A percentile compares a stretch with the other conserved stretches of the same genome.
Evolutionary conservation across 2,888 invertebrate species (phyloP).

Genomic region (Pomacea canaliculata): DNA sequence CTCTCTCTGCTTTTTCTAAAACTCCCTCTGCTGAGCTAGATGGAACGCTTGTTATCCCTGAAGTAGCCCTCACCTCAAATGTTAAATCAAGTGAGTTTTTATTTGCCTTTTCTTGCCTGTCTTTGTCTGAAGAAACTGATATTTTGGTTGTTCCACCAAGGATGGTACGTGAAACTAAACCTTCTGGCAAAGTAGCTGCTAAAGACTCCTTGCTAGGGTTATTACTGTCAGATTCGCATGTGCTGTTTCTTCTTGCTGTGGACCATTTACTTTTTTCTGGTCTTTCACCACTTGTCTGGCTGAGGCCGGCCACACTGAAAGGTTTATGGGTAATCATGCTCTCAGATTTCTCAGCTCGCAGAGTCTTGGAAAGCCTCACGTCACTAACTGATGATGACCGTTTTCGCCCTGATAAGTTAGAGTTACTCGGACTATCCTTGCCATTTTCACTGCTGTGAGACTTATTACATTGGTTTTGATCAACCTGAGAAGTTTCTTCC

Average conservation of each 20-base stretch:
- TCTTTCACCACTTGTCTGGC: not conserved
- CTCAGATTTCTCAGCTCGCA: slow-evolving; percentile 5
- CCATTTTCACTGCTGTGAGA: not conserved
- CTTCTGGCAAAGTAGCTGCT: not conserved
- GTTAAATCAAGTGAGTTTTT: not conserved
- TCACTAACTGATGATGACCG: slow-evolving; percentile 9
- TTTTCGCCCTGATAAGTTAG: slow-evolving; percentile 9
- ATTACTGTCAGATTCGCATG: not conserved
- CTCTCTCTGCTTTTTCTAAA: slow-evolving; percentile 51
- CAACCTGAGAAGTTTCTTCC: not conserved
- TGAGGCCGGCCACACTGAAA: too few relatives aligned
- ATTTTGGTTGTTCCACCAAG: not conserved
- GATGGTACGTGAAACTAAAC: not conserved
- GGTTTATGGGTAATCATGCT: too few relatives aligned
- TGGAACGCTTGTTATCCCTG: too few relatives aligned
- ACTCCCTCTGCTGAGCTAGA: slow-evolving; percentile 23
- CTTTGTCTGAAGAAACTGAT: slow-evolving; percentile 1
- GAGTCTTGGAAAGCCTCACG: slow-evolving; percentile 12
- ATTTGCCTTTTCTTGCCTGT: not conserved
- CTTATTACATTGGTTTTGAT: not conserved
- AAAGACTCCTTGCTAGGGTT: not conserved
- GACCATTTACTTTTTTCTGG: not conserved
- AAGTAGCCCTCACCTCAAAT: not conserved
- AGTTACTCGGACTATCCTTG: not conserved
- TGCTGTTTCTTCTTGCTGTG: not conserved